Conservation (phyloP, 2,797 vertebrate genomes). For the Artibeus jamaicensis region DNA sequence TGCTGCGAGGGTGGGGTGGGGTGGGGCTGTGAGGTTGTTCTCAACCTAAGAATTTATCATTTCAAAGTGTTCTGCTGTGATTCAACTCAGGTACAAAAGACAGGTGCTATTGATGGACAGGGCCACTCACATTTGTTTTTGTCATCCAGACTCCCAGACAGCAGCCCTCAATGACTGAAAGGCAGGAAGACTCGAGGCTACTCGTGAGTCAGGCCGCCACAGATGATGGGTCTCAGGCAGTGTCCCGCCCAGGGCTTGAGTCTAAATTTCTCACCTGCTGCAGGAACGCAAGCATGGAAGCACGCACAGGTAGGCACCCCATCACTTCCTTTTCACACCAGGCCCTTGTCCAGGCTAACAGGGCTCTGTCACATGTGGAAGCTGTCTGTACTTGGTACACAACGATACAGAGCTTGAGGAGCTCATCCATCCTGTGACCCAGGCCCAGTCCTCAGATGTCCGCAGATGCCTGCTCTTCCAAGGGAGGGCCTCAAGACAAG, state of each 20-base stretch:
- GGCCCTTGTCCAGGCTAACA: not conserved
- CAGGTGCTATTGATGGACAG: not conserved
- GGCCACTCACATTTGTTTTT: not conserved
- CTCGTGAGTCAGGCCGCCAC: not conserved
- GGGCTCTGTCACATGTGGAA: not conserved
- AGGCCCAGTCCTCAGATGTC: not conserved
- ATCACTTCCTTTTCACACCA: not conserved
- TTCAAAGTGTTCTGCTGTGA: not conserved
- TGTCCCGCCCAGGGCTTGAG: not conserved
- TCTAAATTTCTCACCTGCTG: not conserved
- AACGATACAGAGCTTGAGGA: not conserved
- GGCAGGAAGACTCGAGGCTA: not conserved
- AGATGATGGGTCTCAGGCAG: not conserved
- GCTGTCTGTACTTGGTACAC: not conserved
- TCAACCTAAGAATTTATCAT: not conserved
- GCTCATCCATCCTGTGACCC: not conserved
- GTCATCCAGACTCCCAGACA: not conserved
- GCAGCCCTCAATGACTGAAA: not conserved
- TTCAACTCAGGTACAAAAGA: not conserved
- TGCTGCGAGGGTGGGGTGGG: too few relatives aligned
- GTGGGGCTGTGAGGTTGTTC: not conserved
- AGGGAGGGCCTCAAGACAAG: not conserved
- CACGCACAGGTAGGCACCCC: fast-evolving
- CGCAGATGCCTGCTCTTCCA: not conserved
- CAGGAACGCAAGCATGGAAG: not conserved